A percentile compares a stretch with the other conserved stretches of the same genome.
phyloP scores from a whole-genome alignment of 2,888 invertebrate species.

The Caenorhabditis sp. region DNA sequence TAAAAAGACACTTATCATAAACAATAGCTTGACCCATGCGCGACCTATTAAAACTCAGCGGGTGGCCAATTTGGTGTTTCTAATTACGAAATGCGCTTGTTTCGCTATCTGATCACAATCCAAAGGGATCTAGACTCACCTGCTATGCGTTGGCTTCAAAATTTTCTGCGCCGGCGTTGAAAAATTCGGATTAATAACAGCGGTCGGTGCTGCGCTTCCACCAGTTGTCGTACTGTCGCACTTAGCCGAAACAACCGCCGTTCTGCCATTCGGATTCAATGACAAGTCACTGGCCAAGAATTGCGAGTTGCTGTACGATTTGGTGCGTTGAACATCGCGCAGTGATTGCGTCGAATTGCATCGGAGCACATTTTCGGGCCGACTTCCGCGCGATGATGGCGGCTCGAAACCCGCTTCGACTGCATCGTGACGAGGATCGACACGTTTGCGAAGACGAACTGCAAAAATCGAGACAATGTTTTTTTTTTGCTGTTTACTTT shows the following conservation, averaged over 20 bases:
- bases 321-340: slow-evolving; percentile 29
- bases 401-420: slow-evolving; percentile 55
- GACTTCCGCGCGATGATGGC: too few relatives aligned
- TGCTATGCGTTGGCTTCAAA: not conserved
- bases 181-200: slow-evolving; percentile 24
- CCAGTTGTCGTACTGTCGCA: slow-evolving; percentile 35
- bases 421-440: slow-evolving; percentile 39
- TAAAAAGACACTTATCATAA: not conserved
- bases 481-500: not conserved
- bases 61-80: not conserved
- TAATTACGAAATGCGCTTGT: not conserved
- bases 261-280: slow-evolving; percentile 32
- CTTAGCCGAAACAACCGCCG: slow-evolving; percentile 11
- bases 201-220: slow-evolving; percentile 27
- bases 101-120: not conserved
- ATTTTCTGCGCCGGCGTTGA: not conserved
- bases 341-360: slow-evolving; percentile 54
- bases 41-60: slow-evolving; percentile 6
- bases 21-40: not conserved
- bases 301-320: slow-evolving; percentile 43
- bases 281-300: slow-evolving; percentile 42
- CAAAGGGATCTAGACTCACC: not conserved
- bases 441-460: slow-evolving; percentile 49
- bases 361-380: slow-evolving; percentile 36
- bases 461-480: slow-evolving; percentile 17